Evolutionary conservation across 2,797 vertebrate species (phyloP), one percentile per base, ranked within the genome.

Genomic region (Distichodus sexfasciatus): DNA sequence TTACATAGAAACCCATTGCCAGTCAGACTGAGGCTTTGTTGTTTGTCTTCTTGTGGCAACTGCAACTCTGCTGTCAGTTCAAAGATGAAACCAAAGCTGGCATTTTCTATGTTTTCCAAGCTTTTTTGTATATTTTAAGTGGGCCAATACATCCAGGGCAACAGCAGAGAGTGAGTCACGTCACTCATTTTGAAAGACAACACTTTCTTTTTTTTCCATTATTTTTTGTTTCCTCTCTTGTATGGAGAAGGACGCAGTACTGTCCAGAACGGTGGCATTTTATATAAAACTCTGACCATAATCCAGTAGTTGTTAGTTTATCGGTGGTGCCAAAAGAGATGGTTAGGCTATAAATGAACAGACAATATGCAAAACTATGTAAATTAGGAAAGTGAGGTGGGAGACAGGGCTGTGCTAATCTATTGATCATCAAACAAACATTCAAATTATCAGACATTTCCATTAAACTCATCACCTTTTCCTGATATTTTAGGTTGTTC

Each of bases 311-410:
- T 61, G 36, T 35, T 62, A 21, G 23, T 60, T 59, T 28, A 38
- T 57, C 23, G 4, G 23, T 40, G 2, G 46, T 63, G 70, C 44
- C 60, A 70, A 73, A 57, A 64, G n/a, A 62, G n/a, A 6, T 8
- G 10, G 35, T 54, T 36, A 59, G 41, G 12, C 48, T 17, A 23
- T 31, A 24, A 50, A 69, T 66, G 4, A 54, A 66, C 61, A 70
- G 58, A 69, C 84, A 78, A 87, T 87, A 90, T 90, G 89, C 89
- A 91, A 89, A 78, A 83, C 38, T 54, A 66, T 76, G 69, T 69
- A 74, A 48, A 64, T 60, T 60, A 70, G 33, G 26, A 23, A 80
- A 65, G 2, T 23, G 48, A 54, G 69, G 59, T 80, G 17, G 62
- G 26, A 55, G 54, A 69, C 68, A 66, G 54, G 48, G 50, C 41